Evolutionary conservation across 2,888 invertebrate genomes (phyloP), one percentile per base, ranked within the genome.

Genomic region (Bruchidius siliquastri): DNA sequence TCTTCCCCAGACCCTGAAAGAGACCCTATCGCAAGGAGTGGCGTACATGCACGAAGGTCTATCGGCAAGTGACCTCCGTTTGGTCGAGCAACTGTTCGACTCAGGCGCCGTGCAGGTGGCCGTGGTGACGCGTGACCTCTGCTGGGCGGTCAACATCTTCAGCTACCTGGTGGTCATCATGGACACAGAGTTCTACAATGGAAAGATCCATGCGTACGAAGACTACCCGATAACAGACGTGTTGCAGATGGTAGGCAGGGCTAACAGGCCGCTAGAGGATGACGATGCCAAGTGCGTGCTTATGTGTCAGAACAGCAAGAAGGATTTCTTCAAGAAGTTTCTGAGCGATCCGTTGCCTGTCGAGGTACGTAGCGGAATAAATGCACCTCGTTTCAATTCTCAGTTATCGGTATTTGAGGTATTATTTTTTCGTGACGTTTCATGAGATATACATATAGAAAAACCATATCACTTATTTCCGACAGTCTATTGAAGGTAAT

Each of bases 191-290:
- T 93, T 90, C 85, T 95, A 95, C 85, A 94, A 96, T 85, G 96
- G 96, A 74, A 94, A 94, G 79, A 80, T 84, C 21, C 94, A 94
- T 83, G 91, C 94, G 0, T 98, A 99, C 87, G 98, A 99, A 87
- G 99, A 99, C 87, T 99, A 99, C 86, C 97, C 99, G 0, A 92
- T 99, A 32, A 97, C 96, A 0, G 98, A 98, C 83, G 96, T 99
- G 0, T 88, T 99, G 22, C 98, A 99, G 87, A 99, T 99, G 99
- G 91, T 99, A 68, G 99, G 99, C 0, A 90, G 97, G 71, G 99
- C 99, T 0, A 98, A 99, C 86, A 89, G 99, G 0, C 98, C 99
- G 0, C 88, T 94, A 8, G 92, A 94, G 75, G 99, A 99, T 86
- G 93, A 96, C 21, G 96, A 97, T 84, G 94, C 97, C 49, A 94